Conservation (phyloP, 2,888 invertebrate genomes). For the Agelastica alni region DNA sequence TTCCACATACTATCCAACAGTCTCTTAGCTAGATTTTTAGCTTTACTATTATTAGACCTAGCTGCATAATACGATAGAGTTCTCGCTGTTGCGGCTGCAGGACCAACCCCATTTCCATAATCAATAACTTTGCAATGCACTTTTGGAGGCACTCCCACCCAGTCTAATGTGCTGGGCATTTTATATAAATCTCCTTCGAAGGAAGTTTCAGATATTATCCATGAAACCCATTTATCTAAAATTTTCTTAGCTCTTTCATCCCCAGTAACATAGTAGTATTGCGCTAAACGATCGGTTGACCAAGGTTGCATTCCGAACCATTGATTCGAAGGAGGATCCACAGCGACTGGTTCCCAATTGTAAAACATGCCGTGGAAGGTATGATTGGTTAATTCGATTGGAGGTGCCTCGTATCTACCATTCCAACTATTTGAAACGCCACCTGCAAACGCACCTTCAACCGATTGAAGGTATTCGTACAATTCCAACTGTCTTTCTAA, state of each 20-base stretch:
- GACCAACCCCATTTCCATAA: slow-evolving; percentile 34
- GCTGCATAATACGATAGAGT: slow-evolving; percentile 38
- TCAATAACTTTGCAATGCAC: slow-evolving; percentile 27
- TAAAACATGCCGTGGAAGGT: slow-evolving; percentile 39
- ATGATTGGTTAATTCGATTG: slow-evolving; percentile 27
- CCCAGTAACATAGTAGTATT: slow-evolving; percentile 39
- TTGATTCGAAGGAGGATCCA: slow-evolving; percentile 27
- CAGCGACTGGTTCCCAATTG: slow-evolving; percentile 36
- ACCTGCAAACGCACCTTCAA: slow-evolving; percentile 38
- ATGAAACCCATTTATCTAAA: slow-evolving; percentile 37
- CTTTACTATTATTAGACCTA: slow-evolving; percentile 32
- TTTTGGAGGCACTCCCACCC: slow-evolving; percentile 34
- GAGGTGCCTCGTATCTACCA: slow-evolving; percentile 35
- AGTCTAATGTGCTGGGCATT: slow-evolving; percentile 30
- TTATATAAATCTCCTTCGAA: slow-evolving; percentile 23
- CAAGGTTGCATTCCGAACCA: slow-evolving; percentile 36
- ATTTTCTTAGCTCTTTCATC: slow-evolving; percentile 35
- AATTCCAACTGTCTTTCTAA: slow-evolving; percentile 39
- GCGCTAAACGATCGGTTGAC: slow-evolving; percentile 40
- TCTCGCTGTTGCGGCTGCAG: slow-evolving; percentile 38
- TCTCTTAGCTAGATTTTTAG: slow-evolving; percentile 34
- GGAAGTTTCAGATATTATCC: slow-evolving; percentile 32
- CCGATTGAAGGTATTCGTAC: slow-evolving; percentile 36
- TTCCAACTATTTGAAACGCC: slow-evolving; percentile 41
- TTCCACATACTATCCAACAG: slow-evolving; percentile 36